Base-by-base conservation (phyloP, 2,888 invertebrate genomes). In the Ichneumoninae sp. region DNA sequence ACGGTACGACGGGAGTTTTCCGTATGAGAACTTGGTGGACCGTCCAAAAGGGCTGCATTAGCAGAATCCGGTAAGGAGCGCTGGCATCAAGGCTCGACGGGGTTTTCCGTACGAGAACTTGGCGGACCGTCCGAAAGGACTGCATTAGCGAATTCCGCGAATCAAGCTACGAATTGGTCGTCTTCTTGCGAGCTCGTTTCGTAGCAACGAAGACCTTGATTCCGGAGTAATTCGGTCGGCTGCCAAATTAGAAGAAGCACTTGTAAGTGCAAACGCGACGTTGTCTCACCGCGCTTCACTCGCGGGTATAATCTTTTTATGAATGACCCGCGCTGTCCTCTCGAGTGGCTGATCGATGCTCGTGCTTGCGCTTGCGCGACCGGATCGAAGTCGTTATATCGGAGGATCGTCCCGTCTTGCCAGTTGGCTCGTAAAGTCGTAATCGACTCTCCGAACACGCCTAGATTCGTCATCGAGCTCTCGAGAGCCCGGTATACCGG, bases 401-500 rank as follows among this genome's bases (percentile, higher is more conserved):
- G 30, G 47, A 71, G 70, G 68, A 84, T 78, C 81, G 88, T 87
- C 87, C 75, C 85, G 83, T 83, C 80, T 81, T 83, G 79, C 81
- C 86, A 77, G 81, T 83, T 86, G 71, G 66, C 86, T 90, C 87
- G 87, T 87, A 83, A 87, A 85, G 86, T 87, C 87, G 86, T 87
- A 85, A 91, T 90, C 88, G 83, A 87, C 87, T 85, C 82, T 87
- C 85, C 85, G 84, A 88, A 87, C 91, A 90, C 89, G 87, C 91
- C 89, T 87, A 89, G 88, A 90, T 90, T 90, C 90, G 88, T 90
- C 90, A 90, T 90, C 89, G 83, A 87, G 80, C 63, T 78, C 68
- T 57, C 44, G 7, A 65, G 26, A 60, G 30, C 30, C 36, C n/a
- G 2, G 47, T 33, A 77, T 82, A 85, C 80, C 80, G 80, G 85